phyloP scores from a whole-genome alignment of 2,888 invertebrate species.

The Oegoconia quadripuncta region DNA sequence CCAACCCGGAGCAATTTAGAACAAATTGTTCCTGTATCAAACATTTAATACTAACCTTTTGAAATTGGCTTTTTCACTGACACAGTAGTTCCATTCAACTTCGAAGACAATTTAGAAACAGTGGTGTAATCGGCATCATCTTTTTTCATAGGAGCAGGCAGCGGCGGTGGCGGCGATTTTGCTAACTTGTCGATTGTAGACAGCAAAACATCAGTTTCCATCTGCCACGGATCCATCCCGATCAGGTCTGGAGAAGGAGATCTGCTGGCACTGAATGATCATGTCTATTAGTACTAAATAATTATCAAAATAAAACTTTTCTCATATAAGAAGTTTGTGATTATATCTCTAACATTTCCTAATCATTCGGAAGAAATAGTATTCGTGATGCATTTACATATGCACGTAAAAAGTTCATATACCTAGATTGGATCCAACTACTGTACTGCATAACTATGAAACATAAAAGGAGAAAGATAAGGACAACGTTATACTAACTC shows the following conservation, averaged over 20 bases:
- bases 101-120: constrained; percentile 43
- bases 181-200: constrained; percentile 40
- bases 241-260: constrained; percentile 53
- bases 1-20: too few species aligned
- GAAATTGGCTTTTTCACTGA: constrained; percentile 44
- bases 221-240: constrained; percentile 44
- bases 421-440: too few species aligned
- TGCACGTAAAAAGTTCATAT: too few species aligned
- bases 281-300: background rate
- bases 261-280: constrained; percentile 43
- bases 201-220: constrained; percentile 55
- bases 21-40: too few species aligned
- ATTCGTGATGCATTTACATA: too few species aligned
- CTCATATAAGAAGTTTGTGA: too few species aligned
- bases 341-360: too few species aligned
- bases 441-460: too few species aligned
- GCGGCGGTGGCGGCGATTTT: constrained; percentile 23
- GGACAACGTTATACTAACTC: constrained; percentile 46
- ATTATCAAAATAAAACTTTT: too few species aligned
- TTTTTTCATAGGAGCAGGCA: constrained; percentile 6
- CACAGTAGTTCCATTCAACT: constrained; percentile 56
- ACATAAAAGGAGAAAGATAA: too few species aligned
- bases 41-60: too few species aligned
- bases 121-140: constrained; percentile 27
- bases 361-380: too few species aligned